These are phyloP conservation scores for Chaetops frenatus DNA, from an alignment of 2,113 vertebrate species.

Conservation along the genomic window DNA sequence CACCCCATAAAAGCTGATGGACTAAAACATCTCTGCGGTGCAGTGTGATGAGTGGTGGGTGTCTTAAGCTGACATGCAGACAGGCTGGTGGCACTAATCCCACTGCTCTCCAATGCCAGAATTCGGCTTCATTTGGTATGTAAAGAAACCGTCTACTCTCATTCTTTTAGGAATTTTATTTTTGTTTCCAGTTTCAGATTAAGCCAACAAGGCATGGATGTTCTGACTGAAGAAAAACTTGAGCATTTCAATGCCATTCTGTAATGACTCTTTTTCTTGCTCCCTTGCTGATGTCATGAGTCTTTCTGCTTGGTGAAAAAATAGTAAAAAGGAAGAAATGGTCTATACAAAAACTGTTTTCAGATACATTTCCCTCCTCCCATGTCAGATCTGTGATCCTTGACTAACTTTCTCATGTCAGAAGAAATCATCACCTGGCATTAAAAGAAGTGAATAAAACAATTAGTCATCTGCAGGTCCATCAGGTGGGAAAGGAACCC, in stretches of 20 bases:
- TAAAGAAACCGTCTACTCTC: background rate
- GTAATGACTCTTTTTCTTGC: conserved; percentile 1
- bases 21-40: background rate
- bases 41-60: background rate
- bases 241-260: background rate
- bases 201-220: background rate
- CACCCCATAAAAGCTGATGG: conserved; percentile 51
- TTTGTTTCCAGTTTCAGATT: background rate
- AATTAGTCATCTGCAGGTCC: background rate
- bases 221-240: background rate
- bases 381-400: background rate
- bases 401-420: background rate
- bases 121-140: background rate
- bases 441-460: background rate
- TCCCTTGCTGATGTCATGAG: background rate
- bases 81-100: conserved; percentile 43
- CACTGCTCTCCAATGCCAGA: conserved; percentile 3
- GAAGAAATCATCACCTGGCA: background rate
- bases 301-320: background rate
- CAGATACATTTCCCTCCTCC: background rate
- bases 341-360: background rate
- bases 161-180: conserved; percentile 6
- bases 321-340: background rate
- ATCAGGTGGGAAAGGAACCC: background rate
- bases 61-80: conserved; percentile 48